These are phyloP conservation scores for Halcyon smyrnensis DNA, from an alignment of 2,797 vertebrate species.

Conservation along the genomic window DNA sequence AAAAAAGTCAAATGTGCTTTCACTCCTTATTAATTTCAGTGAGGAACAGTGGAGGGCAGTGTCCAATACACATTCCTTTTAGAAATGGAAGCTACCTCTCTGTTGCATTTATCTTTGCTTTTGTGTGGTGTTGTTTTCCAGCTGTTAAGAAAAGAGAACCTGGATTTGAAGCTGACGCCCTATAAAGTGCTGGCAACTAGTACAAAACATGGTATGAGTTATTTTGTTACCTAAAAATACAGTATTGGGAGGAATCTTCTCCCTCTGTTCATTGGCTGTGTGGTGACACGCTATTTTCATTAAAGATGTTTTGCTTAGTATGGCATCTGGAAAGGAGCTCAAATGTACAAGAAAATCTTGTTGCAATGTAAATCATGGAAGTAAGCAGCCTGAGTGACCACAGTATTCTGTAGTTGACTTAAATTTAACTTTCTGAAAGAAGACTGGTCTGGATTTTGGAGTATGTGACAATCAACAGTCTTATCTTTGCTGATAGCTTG, in stretches of 20 bases:
- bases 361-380: background rate
- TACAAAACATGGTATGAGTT: conserved; percentile 91
- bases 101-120: background rate
- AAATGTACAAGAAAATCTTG: background rate
- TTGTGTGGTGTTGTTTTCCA: conserved; percentile 46
- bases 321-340: background rate
- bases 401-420: background rate
- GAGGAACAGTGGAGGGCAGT: background rate
- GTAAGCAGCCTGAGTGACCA: background rate
- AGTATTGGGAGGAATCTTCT: background rate
- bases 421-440: background rate
- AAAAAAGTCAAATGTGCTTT: background rate
- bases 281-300: background rate
- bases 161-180: conserved; percentile 96
- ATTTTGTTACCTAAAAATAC: background rate
- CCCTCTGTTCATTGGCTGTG: background rate
- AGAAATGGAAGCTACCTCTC: background rate
- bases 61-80: background rate
- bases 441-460: background rate
- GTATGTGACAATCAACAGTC: background rate
- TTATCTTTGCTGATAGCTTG: background rate
- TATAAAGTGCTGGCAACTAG: conserved; percentile 98
- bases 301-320: background rate
- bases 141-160: conserved; percentile 95
- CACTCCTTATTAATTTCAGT: background rate